Conservation (phyloP, 2,888 invertebrate species). For the Leptothorax acervorum region DNA sequence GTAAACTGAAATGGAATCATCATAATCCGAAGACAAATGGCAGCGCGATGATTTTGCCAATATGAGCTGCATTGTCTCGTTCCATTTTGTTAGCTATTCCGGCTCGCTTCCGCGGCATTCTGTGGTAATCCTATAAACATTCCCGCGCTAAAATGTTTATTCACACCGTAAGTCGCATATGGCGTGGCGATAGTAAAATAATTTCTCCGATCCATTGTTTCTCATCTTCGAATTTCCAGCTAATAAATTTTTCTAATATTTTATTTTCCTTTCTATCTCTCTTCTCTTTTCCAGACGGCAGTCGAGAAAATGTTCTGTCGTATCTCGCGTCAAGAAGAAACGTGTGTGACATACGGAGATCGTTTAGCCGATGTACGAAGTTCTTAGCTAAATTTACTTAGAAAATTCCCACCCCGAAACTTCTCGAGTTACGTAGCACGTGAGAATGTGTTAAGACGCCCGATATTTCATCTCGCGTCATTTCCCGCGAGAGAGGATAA, state of each 20-base stretch:
- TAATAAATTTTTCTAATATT: neutral
- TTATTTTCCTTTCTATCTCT: neutral
- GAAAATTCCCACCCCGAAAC: conserved; percentile 37
- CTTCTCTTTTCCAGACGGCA: neutral
- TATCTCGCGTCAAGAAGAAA: neutral
- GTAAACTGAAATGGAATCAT: conserved; percentile 47
- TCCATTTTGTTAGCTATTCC: conserved; percentile 26
- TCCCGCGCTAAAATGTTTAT: neutral
- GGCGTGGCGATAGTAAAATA: neutral
- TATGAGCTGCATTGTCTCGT: neutral
- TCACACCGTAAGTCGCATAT: neutral
- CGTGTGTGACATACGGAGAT: conserved; percentile 12
- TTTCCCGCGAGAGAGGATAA: conserved; percentile 29
- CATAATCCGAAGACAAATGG: conserved; percentile 46
- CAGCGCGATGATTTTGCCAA: conserved; percentile 23
- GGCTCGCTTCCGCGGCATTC: neutral
- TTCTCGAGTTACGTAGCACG: conserved; percentile 1
- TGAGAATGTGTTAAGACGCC: conserved; percentile 26
- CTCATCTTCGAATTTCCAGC: neutral
- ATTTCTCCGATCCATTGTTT: neutral
- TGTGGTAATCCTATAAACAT: conserved; percentile 24
- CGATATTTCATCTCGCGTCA: conserved; percentile 33
- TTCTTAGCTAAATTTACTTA: conserved; percentile 50
- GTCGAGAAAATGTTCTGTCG: neutral
- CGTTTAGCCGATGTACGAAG: conserved; percentile 1